Conservation (phyloP, 2,888 invertebrate genomes). For the Eumacrocentrus americanus region DNA sequence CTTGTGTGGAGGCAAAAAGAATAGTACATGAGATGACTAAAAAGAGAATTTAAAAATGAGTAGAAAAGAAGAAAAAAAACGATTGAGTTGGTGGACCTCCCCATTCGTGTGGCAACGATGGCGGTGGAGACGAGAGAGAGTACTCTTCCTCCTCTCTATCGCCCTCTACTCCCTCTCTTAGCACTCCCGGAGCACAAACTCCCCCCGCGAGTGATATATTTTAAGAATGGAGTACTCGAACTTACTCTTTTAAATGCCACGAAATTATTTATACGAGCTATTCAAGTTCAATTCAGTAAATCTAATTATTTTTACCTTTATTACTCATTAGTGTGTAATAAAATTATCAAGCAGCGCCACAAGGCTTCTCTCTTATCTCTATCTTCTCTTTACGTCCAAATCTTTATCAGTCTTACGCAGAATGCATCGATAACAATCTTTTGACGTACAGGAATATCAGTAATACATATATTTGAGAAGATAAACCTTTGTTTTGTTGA, state of each 20-base stretch:
- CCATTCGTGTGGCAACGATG: slow-evolving; percentile 16
- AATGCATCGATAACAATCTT: too few species aligned
- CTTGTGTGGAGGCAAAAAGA: not conserved
- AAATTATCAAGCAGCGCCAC: too few species aligned
- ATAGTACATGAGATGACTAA: too few species aligned
- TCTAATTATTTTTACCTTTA: too few species aligned
- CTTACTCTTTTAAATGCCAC: slow-evolving; percentile 23
- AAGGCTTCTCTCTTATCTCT: too few species aligned
- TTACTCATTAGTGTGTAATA: too few species aligned
- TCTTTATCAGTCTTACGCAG: too few species aligned
- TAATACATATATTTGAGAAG: not conserved
- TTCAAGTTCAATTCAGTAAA: slow-evolving; percentile 5
- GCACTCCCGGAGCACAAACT: slow-evolving; percentile 8
- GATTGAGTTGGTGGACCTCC: not conserved
- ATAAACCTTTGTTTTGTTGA: not conserved
- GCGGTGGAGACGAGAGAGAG: slow-evolving; percentile 1
- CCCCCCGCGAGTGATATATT: slow-evolving; percentile 29
- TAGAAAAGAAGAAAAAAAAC: not conserved
- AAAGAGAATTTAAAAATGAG: not conserved
- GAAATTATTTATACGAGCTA: slow-evolving; percentile 24
- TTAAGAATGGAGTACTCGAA: slow-evolving; percentile 23
- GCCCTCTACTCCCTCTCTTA: slow-evolving; percentile 2
- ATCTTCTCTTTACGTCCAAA: too few species aligned
- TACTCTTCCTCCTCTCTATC: not conserved
- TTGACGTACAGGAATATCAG: too few species aligned